Evolutionary conservation across 64 coral and sea anemone species (phyloP).

Genomic region (Anthopleura sola): DNA sequence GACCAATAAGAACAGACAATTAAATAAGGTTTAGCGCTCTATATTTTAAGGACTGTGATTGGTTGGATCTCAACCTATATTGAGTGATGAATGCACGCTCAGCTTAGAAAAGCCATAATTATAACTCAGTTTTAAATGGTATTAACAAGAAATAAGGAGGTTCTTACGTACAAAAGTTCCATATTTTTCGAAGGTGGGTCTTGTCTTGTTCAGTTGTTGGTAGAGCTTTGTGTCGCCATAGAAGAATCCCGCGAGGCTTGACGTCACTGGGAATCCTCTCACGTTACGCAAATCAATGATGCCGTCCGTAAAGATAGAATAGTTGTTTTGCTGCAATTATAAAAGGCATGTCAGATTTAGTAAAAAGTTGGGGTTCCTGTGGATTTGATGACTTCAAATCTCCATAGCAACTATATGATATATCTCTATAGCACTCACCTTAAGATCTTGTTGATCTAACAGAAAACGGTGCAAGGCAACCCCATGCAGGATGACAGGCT

Average conservation of each 20-base stretch:
- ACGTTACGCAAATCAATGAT: constrained; percentile 31
- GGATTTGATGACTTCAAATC: not conserved
- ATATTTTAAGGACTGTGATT: not conserved
- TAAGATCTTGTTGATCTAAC: not conserved
- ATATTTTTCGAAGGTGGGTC: not conserved
- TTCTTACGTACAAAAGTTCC: not conserved
- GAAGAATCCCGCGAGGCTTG: constrained; percentile 29
- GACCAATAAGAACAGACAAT: not conserved
- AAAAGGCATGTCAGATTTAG: no score
- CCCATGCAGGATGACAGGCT: not conserved
- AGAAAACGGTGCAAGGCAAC: constrained; percentile 22
- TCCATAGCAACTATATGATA: not conserved
- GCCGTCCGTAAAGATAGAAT: constrained; percentile 30
- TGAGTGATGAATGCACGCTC: no score
- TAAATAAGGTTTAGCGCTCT: not conserved
- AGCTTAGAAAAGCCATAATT: no score
- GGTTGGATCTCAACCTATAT: no score
- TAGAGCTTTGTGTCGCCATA: constrained; percentile 8
- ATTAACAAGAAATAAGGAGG: no score
- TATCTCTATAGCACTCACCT: not conserved
- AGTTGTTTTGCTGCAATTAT: constrained; percentile 24
- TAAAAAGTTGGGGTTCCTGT: not conserved
- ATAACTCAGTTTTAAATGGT: no score
- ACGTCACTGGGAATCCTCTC: not conserved
- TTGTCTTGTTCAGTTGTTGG: not conserved